Conservation (phyloP, 2,113 vertebrate genomes). For the Anarrhichthys ocellatus region DNA sequence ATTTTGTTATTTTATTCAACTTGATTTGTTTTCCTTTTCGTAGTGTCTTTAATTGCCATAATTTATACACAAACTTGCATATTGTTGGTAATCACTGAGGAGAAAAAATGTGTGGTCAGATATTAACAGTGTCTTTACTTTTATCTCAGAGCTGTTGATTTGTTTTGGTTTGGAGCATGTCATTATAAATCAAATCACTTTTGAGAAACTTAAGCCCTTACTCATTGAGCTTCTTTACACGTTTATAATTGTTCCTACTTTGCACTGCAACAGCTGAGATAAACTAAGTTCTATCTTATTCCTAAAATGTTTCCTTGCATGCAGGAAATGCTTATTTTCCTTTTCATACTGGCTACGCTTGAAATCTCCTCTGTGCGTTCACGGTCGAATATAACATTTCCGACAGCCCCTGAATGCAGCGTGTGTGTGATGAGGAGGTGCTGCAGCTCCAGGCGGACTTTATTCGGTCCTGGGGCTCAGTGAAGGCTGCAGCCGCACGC, state of each 20-base stretch:
- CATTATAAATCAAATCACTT: not conserved
- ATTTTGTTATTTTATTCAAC: not conserved
- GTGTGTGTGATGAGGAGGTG: constrained; percentile 49
- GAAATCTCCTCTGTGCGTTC: too few relatives aligned
- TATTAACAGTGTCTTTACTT: not conserved
- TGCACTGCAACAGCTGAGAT: not conserved
- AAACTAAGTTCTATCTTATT: not conserved
- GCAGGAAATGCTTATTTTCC: not conserved
- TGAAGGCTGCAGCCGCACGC: constrained; percentile 29
- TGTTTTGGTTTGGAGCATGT: not conserved
- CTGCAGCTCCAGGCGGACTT: constrained; percentile 53
- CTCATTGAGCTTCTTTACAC: not conserved
- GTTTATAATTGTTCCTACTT: not conserved
- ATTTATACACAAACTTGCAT: not conserved
- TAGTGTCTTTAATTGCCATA: not conserved
- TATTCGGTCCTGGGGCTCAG: constrained; percentile 55
- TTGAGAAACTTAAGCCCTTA: not conserved
- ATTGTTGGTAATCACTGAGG: not conserved
- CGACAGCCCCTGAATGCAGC: constrained; percentile 57
- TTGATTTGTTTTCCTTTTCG: not conserved
- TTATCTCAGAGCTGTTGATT: not conserved
- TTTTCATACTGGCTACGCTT: too few relatives aligned
- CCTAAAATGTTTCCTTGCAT: not conserved
- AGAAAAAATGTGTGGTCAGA: not conserved
- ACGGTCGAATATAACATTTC: constrained; percentile 23